phyloP scores from a whole-genome alignment of 2,113 vertebrate species.

The Anoura caudifer region DNA sequence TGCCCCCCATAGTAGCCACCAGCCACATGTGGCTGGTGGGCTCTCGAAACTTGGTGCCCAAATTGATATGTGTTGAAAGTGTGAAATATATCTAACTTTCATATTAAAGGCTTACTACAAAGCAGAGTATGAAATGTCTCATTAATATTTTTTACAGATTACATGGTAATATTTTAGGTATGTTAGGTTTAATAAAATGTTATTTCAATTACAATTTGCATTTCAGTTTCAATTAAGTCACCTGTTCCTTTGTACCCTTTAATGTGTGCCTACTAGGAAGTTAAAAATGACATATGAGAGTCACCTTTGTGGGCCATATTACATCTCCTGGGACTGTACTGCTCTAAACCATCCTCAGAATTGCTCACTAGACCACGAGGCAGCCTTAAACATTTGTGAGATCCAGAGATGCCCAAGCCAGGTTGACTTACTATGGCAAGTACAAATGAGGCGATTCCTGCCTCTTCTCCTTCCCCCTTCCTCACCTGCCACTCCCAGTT shows the following conservation, averaged over 20 bases:
- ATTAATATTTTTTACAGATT: background rate
- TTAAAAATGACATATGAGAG: background rate
- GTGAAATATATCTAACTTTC: background rate
- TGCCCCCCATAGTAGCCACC: background rate
- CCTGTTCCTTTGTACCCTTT: background rate
- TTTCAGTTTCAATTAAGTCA: background rate
- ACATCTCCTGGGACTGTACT: background rate
- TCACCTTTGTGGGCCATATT: rapidly evolving
- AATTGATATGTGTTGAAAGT: background rate
- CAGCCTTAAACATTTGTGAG: background rate
- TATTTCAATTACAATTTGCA: background rate
- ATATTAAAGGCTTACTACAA: background rate
- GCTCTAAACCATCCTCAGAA: background rate
- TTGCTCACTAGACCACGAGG: background rate
- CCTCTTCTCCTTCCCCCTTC: background rate
- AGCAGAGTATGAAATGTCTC: background rate
- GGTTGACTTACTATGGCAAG: background rate
- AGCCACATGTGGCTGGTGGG: background rate
- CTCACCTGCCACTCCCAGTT: background rate
- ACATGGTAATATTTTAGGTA: background rate
- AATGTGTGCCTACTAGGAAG: background rate
- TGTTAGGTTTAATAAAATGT: background rate
- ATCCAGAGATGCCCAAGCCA: background rate
- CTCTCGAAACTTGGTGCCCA: background rate
- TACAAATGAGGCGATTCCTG: background rate